Evolutionary conservation across 2,797 vertebrate genomes (phyloP).

Genomic region (Spinibarbus caldwelli): DNA sequence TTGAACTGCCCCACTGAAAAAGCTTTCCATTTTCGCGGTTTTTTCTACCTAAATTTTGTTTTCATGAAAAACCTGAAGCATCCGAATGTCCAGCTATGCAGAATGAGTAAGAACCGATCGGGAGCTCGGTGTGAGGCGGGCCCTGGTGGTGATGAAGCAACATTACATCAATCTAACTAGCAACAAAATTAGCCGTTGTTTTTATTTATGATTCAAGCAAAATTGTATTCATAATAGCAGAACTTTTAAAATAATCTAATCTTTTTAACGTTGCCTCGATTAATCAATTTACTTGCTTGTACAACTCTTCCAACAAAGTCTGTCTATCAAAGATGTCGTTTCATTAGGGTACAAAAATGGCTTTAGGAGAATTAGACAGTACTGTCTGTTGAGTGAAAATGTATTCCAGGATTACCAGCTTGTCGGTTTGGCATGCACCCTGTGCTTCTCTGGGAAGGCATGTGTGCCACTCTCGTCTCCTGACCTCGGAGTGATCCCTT

Average conservation of each 20-base stretch:
- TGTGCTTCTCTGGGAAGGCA: slow-evolving; percentile 65
- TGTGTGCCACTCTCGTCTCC: slow-evolving; percentile 84
- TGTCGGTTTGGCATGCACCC: slow-evolving; percentile 36
- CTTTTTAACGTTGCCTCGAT: not conserved
- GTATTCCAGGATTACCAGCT: too few relatives aligned
- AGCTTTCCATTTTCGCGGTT: slow-evolving; percentile 46
- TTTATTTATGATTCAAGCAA: not conserved
- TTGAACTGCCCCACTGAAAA: slow-evolving; percentile 16
- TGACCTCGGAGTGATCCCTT: slow-evolving; percentile 96
- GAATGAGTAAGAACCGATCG: slow-evolving; percentile 10
- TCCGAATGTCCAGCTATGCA: slow-evolving; percentile 1
- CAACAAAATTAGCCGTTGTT: not conserved
- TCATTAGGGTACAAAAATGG: not conserved
- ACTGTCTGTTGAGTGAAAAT: slow-evolving; percentile 6
- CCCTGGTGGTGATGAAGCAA: slow-evolving; percentile 83
- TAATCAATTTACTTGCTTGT: not conserved
- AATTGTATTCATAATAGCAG: not conserved
- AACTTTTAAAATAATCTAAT: not conserved
- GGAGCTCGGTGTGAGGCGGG: slow-evolving; percentile 91
- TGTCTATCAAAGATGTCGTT: not conserved
- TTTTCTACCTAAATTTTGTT: not conserved
- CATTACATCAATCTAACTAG: slow-evolving; percentile 70
- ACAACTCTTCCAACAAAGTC: not conserved
- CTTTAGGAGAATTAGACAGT: not conserved
- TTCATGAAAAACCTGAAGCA: not conserved